Conservation (phyloP, 1,140 invertebrate genomes). For the Neomicropteryx cornuta region DNA sequence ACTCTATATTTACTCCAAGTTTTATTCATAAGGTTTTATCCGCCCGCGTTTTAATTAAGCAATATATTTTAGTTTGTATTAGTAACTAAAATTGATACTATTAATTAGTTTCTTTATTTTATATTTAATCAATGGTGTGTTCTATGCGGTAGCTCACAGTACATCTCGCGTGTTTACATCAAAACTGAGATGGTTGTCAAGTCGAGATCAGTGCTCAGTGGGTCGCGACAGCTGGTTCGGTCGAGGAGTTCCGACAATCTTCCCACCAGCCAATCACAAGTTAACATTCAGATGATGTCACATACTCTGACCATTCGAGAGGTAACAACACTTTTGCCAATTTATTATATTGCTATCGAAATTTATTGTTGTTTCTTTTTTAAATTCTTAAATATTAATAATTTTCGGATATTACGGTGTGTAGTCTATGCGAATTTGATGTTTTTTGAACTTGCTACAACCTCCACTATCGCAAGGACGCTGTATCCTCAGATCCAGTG, state of each 20-base stretch:
- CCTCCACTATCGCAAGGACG: too few relatives aligned
- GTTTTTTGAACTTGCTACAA: too few relatives aligned
- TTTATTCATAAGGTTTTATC: too few relatives aligned
- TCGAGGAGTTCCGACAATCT: slow-evolving; percentile 79
- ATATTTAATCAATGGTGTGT: slow-evolving; percentile 7
- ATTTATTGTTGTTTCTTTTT: slow-evolving; percentile 8
- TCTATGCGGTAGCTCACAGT: slow-evolving; percentile 76
- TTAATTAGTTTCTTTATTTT: too few relatives aligned
- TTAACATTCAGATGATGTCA: slow-evolving; percentile 88
- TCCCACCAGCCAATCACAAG: slow-evolving; percentile 81
- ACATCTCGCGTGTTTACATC: slow-evolving; percentile 83
- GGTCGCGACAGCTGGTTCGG: slow-evolving; percentile 56
- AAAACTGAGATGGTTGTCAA: slow-evolving; percentile 88
- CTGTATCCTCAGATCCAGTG: too few relatives aligned
- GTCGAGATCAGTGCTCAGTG: slow-evolving; percentile 59
- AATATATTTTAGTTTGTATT: too few relatives aligned
- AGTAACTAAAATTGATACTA: too few relatives aligned
- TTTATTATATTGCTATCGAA: slow-evolving; percentile 10
- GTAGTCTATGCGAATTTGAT: too few relatives aligned
- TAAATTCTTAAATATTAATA: slow-evolving; percentile 5
- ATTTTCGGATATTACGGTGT: slow-evolving; percentile 9
- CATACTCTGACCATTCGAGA: slow-evolving; percentile 83
- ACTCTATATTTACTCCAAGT: too few relatives aligned
- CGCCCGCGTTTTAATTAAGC: too few relatives aligned
- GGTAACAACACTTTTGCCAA: slow-evolving; percentile 41